Base-by-base conservation (phyloP, 2,113 vertebrate genomes). In the Coptodon bakossiorum region DNA sequence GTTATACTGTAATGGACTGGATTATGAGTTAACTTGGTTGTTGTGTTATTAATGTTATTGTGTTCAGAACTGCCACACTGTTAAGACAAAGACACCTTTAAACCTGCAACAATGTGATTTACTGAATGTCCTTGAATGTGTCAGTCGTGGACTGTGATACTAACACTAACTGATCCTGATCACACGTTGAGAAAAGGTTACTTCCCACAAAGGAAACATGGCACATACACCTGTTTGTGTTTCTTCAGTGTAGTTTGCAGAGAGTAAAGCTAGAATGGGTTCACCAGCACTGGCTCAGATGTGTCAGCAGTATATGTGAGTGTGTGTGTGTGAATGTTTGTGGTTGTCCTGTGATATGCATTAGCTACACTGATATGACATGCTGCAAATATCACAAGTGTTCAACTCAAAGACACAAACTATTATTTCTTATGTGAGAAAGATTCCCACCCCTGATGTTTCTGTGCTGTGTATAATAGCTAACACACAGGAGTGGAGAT, bases 321-420 rank as follows among this genome's bases (percentile, higher is more conserved):
- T 48, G 9, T 53, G 52, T 53, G 52, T n/a, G 12, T 19, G 59
- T 73, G 66, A 73, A 63, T 56, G 38, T 87, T 50, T 80, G 81
- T 45, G 63, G 19, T 53, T 73, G 66, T 88, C 81, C 78, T 87
- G 80, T 86, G 54, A 82, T 43, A 31, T 27, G 6, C n/a, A 61
- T 80, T 81, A 1, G 7, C 68, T 66, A 38, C 48, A 76, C 59
- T 66, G 45, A 59, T 38, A 80, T 57, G 50, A 92, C 45, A 59
- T 80, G 52, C 27, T 76, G 78, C 36, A 50, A 54, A 45, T 36
- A 59, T 66, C 89, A 31, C 40, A 57, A 71, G 76, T 38, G 31
- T 22, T 59, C 12, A 84, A 71, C 45, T 52, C 3, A 80, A 17
- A 56, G 19, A 80, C 38, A 31, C 29, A 54, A 38, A 68, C 6